Conservation (phyloP, 1,140 invertebrate genomes). For the Drosophila prosaltans region DNA sequence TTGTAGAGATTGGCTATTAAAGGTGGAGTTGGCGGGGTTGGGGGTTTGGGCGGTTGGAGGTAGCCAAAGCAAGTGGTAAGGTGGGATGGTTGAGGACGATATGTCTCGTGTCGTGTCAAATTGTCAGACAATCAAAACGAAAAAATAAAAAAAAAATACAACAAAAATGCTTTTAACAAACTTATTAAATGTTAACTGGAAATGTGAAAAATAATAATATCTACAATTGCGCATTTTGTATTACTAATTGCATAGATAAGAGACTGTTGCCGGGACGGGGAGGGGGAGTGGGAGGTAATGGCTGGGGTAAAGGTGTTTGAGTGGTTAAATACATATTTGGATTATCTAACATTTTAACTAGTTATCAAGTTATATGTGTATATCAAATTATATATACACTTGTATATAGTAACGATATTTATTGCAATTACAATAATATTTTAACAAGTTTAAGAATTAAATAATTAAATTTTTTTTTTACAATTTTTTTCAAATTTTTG, state of each 20-base stretch:
- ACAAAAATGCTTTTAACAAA: conserved; percentile 44
- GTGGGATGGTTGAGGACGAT: not conserved
- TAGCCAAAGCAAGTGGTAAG: not conserved
- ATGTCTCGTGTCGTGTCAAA: conserved; percentile 35
- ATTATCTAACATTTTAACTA: conserved; percentile 3
- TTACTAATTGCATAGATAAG: conserved; percentile 3
- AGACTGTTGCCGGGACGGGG: not conserved
- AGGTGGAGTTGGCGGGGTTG: not conserved
- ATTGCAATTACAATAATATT: not conserved
- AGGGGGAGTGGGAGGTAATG: not conserved
- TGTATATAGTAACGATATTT: not conserved
- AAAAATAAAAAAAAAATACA: conserved; percentile 29
- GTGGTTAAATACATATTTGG: not conserved
- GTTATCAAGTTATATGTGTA: not conserved
- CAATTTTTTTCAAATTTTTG: too few species aligned
- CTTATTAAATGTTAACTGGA: conserved; percentile 46
- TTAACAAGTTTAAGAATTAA: too few species aligned
- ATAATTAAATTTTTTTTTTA: too few species aligned
- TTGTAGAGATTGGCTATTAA: too few species aligned
- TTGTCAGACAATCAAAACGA: conserved; percentile 48
- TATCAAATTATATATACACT: too few species aligned
- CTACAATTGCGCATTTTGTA: conserved; percentile 24
- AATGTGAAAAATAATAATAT: conserved; percentile 28
- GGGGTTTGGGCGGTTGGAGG: too few species aligned
- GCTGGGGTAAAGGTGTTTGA: not conserved